phyloP scores from a whole-genome alignment of 2,113 vertebrate species.

The Heloderma charlesbogerti region DNA sequence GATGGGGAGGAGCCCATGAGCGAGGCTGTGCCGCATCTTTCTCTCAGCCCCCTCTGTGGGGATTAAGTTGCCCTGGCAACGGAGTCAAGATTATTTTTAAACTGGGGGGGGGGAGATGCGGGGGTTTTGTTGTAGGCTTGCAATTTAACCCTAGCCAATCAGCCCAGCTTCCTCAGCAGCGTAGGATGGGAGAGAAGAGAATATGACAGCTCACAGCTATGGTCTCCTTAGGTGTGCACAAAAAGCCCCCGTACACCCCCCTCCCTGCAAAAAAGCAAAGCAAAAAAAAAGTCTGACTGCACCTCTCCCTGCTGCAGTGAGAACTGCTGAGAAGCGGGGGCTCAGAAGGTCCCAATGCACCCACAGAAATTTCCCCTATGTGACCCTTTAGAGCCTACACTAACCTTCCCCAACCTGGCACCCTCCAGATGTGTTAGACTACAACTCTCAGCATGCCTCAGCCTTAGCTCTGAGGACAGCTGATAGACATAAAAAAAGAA shows the following conservation, averaged over 20 bases:
- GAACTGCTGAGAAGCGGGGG: background rate
- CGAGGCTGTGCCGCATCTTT: background rate
- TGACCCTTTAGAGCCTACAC: background rate
- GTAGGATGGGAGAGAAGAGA: background rate
- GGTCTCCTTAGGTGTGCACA: background rate
- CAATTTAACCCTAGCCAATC: background rate
- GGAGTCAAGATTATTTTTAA: background rate
- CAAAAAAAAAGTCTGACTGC: background rate
- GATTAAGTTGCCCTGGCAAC: constrained; percentile 9
- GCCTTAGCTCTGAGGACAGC: background rate
- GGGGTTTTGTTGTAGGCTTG: background rate
- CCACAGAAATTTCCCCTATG: background rate
- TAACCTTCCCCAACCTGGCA: background rate
- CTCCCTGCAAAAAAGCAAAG: too few relatives aligned
- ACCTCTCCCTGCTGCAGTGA: background rate
- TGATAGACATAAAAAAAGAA: background rate
- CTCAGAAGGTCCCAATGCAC: background rate
- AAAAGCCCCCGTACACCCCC: background rate
- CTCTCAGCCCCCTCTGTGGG: background rate
- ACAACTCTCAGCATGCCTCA: background rate
- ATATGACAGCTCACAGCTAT: background rate
- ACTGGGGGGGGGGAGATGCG: background rate
- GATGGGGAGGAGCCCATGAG: background rate
- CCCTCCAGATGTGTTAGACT: background rate
- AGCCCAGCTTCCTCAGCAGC: background rate